These are phyloP conservation scores for Aphelocoma coerulescens DNA, from an alignment of 2,113 vertebrate species.

Conservation along the genomic window DNA sequence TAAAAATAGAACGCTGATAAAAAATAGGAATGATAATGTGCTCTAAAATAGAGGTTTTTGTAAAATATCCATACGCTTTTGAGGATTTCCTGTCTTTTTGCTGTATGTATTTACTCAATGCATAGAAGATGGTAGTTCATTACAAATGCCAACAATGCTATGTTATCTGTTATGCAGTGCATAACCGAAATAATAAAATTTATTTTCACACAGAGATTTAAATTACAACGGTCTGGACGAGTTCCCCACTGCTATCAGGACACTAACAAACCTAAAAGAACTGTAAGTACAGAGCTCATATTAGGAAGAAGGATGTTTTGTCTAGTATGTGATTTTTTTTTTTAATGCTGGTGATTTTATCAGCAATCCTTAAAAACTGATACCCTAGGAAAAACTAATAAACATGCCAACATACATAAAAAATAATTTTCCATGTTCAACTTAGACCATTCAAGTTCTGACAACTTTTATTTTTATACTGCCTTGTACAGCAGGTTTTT, in stretches of 20 bases:
- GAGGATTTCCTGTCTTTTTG: slow-evolving; percentile 18
- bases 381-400: background rate
- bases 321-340: slow-evolving; percentile 8
- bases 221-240: slow-evolving; percentile 85
- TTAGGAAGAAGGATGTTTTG: slow-evolving; percentile 17
- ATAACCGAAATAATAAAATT: slow-evolving; percentile 28
- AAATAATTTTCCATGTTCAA: background rate
- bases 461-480: background rate
- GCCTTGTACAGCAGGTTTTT: background rate
- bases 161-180: background rate
- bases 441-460: background rate
- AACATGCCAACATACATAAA: background rate
- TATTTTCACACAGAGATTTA: slow-evolving; percentile 77
- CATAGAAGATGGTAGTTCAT: background rate
- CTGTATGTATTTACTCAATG: background rate
- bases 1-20: background rate
- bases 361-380: background rate
- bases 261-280: slow-evolving; percentile 87
- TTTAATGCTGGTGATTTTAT: slow-evolving; percentile 22
- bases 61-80: background rate
- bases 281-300: slow-evolving; percentile 79
- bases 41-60: background rate
- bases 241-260: slow-evolving; percentile 83
- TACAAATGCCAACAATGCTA: background rate
- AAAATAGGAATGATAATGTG: background rate